Percentiles rank a stretch among this genome's conserved stretches.
Evolutionary conservation across 2,888 invertebrate species (phyloP).

Genomic region (Ethmia dodecea): DNA sequence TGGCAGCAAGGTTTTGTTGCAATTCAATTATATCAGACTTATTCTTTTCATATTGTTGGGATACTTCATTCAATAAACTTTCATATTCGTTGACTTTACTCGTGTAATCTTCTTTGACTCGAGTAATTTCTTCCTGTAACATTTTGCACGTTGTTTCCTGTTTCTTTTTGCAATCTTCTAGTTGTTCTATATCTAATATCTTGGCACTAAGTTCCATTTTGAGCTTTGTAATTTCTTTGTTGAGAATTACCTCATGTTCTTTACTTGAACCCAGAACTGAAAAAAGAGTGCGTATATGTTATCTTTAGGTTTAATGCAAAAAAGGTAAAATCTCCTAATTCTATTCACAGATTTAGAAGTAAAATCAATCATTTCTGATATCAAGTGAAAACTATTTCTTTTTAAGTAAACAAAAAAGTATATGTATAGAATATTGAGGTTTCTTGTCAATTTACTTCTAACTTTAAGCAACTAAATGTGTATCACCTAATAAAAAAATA

Average conservation of each 20-base stretch:
- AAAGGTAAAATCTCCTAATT: background rate
- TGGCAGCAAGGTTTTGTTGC: slow-evolving; percentile 51
- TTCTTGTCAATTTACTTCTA: too few relatives aligned
- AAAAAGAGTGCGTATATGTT: slow-evolving; percentile 20
- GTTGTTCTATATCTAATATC: slow-evolving; percentile 72
- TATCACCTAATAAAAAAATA: too few relatives aligned
- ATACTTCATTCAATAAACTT: slow-evolving; percentile 55
- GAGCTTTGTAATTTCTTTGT: slow-evolving; percentile 71
- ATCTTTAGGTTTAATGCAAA: background rate
- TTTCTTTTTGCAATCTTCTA: slow-evolving; percentile 59
- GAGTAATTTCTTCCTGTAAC: slow-evolving; percentile 56
- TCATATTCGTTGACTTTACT: slow-evolving; percentile 69
- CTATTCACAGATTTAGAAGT: background rate
- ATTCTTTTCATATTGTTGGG: slow-evolving; percentile 60
- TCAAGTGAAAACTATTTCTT: too few relatives aligned
- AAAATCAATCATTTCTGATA: too few relatives aligned
- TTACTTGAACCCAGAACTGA: slow-evolving; percentile 62
- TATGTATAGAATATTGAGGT: too few relatives aligned
- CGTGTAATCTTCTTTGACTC: slow-evolving; percentile 53
- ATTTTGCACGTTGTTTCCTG: slow-evolving; percentile 50
- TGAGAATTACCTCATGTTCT: slow-evolving; percentile 68
- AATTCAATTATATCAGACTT: slow-evolving; percentile 59
- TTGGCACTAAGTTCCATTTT: slow-evolving; percentile 76
- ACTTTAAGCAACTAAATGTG: too few relatives aligned
- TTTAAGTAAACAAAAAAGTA: too few relatives aligned